Conservation (phyloP, 1,140 invertebrate species). For the Melanaphis sacchari region DNA sequence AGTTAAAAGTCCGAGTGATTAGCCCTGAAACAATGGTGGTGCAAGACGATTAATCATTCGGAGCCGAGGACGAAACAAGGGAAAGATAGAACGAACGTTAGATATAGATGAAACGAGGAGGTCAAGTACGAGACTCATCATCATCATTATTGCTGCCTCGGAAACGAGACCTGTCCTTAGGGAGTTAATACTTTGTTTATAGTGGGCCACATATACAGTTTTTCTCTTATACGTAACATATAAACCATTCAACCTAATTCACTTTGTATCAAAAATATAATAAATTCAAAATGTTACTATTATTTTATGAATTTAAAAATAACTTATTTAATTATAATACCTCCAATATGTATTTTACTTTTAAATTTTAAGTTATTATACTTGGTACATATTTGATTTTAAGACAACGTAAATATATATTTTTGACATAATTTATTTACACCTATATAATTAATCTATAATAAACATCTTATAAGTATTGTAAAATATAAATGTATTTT, state of each 20-base stretch:
- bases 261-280: conserved; percentile 1
- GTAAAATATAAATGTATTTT: too few relatives aligned
- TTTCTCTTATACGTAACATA: neutral
- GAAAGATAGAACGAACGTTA: conserved; percentile 27
- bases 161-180: conserved; percentile 47
- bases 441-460: too few relatives aligned
- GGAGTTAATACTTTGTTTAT: conserved; percentile 45
- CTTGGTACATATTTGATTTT: too few relatives aligned
- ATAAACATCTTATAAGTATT: too few relatives aligned
- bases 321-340: neutral
- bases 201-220: conserved; percentile 3
- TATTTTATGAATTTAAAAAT: neutral
- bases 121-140: conserved; percentile 56
- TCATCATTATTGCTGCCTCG: conserved; percentile 47
- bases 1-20: conserved; percentile 58
- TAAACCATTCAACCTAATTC: neutral
- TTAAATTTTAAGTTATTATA: too few relatives aligned
- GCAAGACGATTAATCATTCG: conserved; percentile 52
- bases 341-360: too few relatives aligned
- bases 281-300: neutral
- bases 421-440: too few relatives aligned
- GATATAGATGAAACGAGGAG: neutral
- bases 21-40: conserved; percentile 53
- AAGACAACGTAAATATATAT: too few relatives aligned
- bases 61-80: neutral